Conservation (phyloP, 2,888 invertebrate genomes). For the Malthinus flaveolus region DNA sequence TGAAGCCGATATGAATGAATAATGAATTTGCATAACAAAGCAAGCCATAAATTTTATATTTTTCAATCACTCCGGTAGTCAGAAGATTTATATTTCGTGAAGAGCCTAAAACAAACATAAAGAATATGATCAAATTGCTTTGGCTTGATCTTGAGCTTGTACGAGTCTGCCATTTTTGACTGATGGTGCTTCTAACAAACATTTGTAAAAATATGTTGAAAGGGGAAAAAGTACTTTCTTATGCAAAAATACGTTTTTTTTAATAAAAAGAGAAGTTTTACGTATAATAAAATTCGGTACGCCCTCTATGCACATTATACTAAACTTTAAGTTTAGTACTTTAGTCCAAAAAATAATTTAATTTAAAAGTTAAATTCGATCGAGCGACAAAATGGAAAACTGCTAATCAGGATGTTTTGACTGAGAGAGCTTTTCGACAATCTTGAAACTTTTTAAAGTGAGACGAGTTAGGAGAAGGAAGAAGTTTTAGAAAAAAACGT, state of each 20-base stretch:
- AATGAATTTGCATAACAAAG: conserved; percentile 35
- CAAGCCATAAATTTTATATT: conserved; percentile 37
- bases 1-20: conserved; percentile 32
- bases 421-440: too few species aligned
- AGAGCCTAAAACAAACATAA: conserved; percentile 20
- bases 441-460: too few species aligned
- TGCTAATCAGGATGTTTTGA: too few species aligned
- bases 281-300: conserved; percentile 7
- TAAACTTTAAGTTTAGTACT: conserved; percentile 1
- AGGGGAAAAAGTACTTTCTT: conserved; percentile 9
- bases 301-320: background rate
- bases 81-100: conserved; percentile 26
- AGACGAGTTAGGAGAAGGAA: too few species aligned
- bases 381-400: too few species aligned
- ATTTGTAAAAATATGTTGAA: conserved; percentile 13
- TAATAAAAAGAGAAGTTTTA: conserved; percentile 15
- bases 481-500: too few species aligned
- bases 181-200: conserved; percentile 18
- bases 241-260: conserved; percentile 15
- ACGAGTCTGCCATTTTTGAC: conserved; percentile 19
- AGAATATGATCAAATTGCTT: conserved; percentile 20
- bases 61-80: conserved; percentile 33
- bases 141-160: background rate
- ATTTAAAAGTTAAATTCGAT: conserved; percentile 1
- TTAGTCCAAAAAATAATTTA: conserved; percentile 7